Base-by-base conservation (phyloP, 2,797 vertebrate species). In the Neosilurus mollespiculum region DNA sequence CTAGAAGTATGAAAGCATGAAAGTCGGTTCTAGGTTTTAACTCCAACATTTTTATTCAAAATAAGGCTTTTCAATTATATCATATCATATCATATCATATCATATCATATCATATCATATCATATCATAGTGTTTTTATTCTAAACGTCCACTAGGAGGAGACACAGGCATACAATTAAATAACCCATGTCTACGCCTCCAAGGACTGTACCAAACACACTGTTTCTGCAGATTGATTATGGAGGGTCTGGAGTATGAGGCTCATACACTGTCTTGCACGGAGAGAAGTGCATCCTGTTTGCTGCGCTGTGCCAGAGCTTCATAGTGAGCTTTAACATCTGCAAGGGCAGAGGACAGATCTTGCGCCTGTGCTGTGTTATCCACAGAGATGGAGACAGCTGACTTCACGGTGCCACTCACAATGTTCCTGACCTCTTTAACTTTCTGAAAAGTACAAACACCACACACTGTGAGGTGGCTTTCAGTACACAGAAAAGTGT, bases 351-450 rank as follows among this genome's bases (percentile, higher is more conserved):
- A 62, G 72, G 90, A 92, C 78, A 93, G 89, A 82, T 92, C 91
- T 20, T 88, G 83, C 0, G 92, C 90, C 71, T 92, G 92, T 5
- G 89, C 90, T 0, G 91, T 86, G 82, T 93, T 92, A 83, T 92
- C 90, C 80, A 93, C 91, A 0, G 90, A 91, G 84, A 93, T 93
- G 80, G 91, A 93, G 85, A 93, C 87, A 9, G 91, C 92, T n/a
- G 92, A 92, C 80, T 86, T 92, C 81, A 90, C 69, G 16, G 90
- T 86, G 66, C 90, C 90, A 2, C 87, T 90, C 71, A 92, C 84
- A 34, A 92, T 88, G 80, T 90, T 92, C 81, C 91, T 89, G 54
- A 93, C 92, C 85, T 93, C 92, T 85, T 89, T 92, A 73, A 93
- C 91, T 91, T 91, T 92, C 92, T 92, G 56, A 22, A 59, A 84